These are phyloP conservation scores for Babyrousa celebensis DNA, from an alignment of 2,797 vertebrate genomes.

Conservation along the genomic window DNA sequence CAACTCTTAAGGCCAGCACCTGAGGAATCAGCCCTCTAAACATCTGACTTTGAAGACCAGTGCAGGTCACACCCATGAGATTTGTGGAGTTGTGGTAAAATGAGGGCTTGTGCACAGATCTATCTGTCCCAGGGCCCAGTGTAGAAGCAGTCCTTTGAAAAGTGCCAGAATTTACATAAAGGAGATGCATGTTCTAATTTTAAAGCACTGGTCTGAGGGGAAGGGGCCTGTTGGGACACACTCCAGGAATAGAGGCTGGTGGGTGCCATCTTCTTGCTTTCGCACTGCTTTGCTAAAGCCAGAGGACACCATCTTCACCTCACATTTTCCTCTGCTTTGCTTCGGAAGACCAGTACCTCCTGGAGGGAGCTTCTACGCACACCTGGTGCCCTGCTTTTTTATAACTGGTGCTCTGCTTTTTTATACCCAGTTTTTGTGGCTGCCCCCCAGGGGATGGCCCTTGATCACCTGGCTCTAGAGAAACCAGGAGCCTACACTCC, in stretches of 20 bases:
- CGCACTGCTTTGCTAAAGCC: not conserved
- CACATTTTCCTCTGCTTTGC: not conserved
- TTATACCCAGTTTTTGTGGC: not conserved
- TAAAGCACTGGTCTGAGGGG: not conserved
- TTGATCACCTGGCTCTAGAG: no score
- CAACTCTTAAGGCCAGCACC: not conserved
- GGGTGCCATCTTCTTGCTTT: not conserved
- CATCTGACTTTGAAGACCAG: not conserved
- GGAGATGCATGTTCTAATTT: not conserved
- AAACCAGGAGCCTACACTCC: not conserved
- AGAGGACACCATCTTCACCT: not conserved
- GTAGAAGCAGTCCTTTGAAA: not conserved
- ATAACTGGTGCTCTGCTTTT: not conserved
- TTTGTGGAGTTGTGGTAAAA: not conserved
- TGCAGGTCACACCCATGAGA: not conserved
- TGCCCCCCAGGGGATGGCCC: not conserved
- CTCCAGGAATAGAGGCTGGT: not conserved
- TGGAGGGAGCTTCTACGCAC: not conserved
- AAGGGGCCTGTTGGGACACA: not conserved
- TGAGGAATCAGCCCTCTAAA: not conserved
- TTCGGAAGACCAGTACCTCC: not conserved
- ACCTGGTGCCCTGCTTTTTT: not conserved
- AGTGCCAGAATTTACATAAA: not conserved
- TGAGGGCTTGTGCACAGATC: not conserved
- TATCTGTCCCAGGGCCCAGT: not conserved